A percentile compares a stretch with the other conserved stretches of the same genome.
These are phyloP conservation scores for Diabrotica undecimpunctata DNA, from an alignment of 1,140 invertebrate species.

Conservation along the genomic window DNA sequence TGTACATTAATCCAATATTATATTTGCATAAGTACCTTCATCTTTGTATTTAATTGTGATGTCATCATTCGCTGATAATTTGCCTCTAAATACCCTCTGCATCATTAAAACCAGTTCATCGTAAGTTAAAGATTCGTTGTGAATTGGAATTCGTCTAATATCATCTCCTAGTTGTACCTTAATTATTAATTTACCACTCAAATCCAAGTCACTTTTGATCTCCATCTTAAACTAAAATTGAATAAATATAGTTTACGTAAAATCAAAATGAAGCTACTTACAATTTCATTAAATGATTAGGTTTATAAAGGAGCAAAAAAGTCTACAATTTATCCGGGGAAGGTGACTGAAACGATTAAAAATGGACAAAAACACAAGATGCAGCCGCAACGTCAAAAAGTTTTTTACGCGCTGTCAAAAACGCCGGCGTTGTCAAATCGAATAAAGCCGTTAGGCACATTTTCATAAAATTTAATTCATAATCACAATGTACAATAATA, in stretches of 20 bases:
- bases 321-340: slow-evolving; percentile 12
- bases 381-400: slow-evolving; percentile 25
- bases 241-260: background rate
- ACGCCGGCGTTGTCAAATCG: slow-evolving; percentile 3
- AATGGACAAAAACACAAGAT: slow-evolving; percentile 31
- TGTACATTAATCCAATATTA: slow-evolving; percentile 12
- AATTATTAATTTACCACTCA: slow-evolving; percentile 48
- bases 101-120: slow-evolving; percentile 76
- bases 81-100: slow-evolving; percentile 69
- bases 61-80: slow-evolving; percentile 63
- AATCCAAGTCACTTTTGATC: slow-evolving; percentile 44
- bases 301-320: slow-evolving; percentile 6
- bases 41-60: slow-evolving; percentile 74
- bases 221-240: slow-evolving; percentile 38
- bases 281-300: slow-evolving; percentile 20
- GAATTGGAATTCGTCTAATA: slow-evolving; percentile 68
- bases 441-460: background rate
- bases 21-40: slow-evolving; percentile 54
- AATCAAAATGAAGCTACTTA: slow-evolving; percentile 19
- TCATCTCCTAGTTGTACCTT: slow-evolving; percentile 69
- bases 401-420: slow-evolving; percentile 28
- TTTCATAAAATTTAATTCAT: background rate
- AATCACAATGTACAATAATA: too few relatives aligned
- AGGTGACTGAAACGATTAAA: slow-evolving; percentile 27
- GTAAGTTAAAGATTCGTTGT: slow-evolving; percentile 76